Base-by-base conservation (phyloP, 2,113 vertebrate genomes). In the Rattus rattus region DNA sequence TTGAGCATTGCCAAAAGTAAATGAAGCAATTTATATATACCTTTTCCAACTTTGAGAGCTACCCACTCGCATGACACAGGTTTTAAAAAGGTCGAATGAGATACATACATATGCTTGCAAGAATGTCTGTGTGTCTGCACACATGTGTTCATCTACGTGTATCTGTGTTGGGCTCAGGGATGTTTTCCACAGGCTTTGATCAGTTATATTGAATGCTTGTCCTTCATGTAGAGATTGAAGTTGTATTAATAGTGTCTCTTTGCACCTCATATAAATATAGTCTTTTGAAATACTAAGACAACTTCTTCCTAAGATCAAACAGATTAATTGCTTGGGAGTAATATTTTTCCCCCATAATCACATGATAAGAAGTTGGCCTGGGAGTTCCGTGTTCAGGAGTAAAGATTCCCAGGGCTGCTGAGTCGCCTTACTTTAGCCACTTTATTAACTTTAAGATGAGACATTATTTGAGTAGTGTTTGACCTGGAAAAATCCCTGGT, bases 341-440 rank as follows among this genome's bases (percentile, higher is more conserved):
- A 94, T 96, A 80, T 84, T 88, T 92, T 91, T 77, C 63, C 77
- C 12, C 3, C 22, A 67, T 83, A 79, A 94, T 94, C 77, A 28
- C 33, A 14, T 89, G 43, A 28, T 80, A 90, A 49, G 33, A 65
- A 81, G 69, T 95, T 88, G 88, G 52, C 52, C 10, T 28, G 80
- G 61, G 73, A 80, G 26, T 84, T 93, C 26, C 69, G 9, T 80
- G 12, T 75, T 19, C 1, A 77, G 36, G 5, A 90, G 63, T 92
- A 39, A 75, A 83, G 79, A 92, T 54, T 72, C 30, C 49, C 54
- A 80, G 90, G 79, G 79, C n/a, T 39, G 0, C 56, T 70, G 90
- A 79, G 47, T 88, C 80, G 63, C 20, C 7, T 26, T 39, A 16
- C 54, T 77, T 83, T 79, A 83, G 73, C 54, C 36, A 70, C n/a